phyloP scores from a whole-genome alignment of 2,113 vertebrate species.

The Clarias magur region DNA sequence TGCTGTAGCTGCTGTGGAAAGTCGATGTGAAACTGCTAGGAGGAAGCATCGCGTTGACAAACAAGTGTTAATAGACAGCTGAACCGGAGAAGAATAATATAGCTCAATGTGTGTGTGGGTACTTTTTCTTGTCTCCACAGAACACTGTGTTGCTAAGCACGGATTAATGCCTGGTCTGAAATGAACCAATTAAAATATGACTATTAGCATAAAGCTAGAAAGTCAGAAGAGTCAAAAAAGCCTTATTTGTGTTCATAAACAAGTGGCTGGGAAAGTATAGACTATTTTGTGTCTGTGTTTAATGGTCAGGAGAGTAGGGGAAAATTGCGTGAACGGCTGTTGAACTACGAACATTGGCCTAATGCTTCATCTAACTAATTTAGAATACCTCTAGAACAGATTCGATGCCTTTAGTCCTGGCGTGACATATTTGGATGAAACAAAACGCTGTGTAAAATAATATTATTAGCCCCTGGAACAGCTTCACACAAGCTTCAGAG shows the following conservation, averaged over 20 bases:
- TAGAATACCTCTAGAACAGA: background rate
- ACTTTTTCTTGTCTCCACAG: constrained; percentile 30
- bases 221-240: constrained; percentile 55
- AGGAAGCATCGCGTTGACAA: background rate
- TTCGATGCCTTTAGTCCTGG: background rate
- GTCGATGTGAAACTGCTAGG: background rate
- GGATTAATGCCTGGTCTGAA: constrained; percentile 61
- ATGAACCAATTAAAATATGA: constrained; percentile 64
- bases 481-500: constrained; percentile 41
- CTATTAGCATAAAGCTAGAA: constrained; percentile 56
- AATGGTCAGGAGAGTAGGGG: background rate
- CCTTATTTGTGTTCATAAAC: constrained; percentile 48
- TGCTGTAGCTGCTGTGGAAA: background rate
- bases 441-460: constrained; percentile 36
- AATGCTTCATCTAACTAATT: background rate
- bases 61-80: background rate
- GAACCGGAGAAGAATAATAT: background rate
- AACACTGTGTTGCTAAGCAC: constrained; percentile 46
- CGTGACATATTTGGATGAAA: constrained; percentile 22
- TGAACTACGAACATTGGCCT: background rate
- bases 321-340: background rate
- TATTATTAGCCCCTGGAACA: constrained; percentile 42
- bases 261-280: background rate
- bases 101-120: constrained; percentile 14
- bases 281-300: background rate